phyloP scores from a whole-genome alignment of 2,113 vertebrate species.

The Epinephelus fuscoguttatus region DNA sequence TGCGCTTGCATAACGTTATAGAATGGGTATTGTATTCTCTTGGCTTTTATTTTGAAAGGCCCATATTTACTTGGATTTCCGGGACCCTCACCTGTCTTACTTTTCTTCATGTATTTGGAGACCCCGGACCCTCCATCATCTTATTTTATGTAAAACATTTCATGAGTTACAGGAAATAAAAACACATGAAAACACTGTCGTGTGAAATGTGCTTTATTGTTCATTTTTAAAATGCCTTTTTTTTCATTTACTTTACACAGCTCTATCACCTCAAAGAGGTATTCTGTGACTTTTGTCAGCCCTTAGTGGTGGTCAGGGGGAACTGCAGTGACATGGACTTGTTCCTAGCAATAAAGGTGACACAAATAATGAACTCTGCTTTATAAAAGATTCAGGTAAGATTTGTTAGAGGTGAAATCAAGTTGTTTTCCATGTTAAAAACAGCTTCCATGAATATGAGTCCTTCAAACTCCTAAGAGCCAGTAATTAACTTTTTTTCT shows the following conservation, averaged over 20 bases:
- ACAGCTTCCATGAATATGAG: neutral
- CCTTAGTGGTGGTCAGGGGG: neutral
- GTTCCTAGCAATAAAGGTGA: neutral
- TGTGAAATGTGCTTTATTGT: neutral
- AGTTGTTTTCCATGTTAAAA: neutral
- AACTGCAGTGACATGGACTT: neutral
- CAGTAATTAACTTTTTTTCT: neutral
- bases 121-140: too few relatives aligned
- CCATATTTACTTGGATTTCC: too few relatives aligned
- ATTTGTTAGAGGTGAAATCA: slow-evolving; percentile 3
- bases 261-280: neutral
- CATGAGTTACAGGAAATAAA: neutral
- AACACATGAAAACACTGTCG: neutral
- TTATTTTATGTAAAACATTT: neutral
- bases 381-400: neutral
- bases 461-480: too few relatives aligned
- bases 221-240: neutral
- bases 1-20: too few relatives aligned
- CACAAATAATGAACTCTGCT: neutral
- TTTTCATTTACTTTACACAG: neutral
- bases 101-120: too few relatives aligned
- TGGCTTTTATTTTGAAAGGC: too few relatives aligned
- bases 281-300: neutral
- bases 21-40: too few relatives aligned
- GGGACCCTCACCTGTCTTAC: too few relatives aligned